Evolutionary conservation across 2,797 vertebrate species (phyloP).

Genomic region (Rachycentron canadum): DNA sequence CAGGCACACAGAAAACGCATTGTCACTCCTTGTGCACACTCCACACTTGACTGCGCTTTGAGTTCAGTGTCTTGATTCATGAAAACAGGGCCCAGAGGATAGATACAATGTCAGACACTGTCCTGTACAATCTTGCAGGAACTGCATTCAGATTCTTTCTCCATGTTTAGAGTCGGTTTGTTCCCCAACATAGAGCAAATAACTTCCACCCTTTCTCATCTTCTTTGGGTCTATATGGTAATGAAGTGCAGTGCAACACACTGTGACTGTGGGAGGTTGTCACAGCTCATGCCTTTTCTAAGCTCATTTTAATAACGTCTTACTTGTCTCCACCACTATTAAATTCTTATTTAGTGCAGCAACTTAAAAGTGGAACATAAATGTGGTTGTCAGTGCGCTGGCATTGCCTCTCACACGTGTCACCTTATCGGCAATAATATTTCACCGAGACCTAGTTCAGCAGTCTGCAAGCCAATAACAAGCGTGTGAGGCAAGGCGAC

Average conservation of each 20-base stretch:
- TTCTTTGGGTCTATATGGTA: conserved; percentile 40
- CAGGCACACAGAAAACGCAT: not conserved
- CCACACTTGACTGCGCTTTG: conserved; percentile 22
- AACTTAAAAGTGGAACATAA: conserved; percentile 22
- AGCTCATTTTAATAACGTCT: conserved; percentile 45
- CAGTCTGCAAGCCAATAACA: conserved; percentile 3
- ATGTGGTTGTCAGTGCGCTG: conserved; percentile 10
- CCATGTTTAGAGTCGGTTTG: conserved; percentile 31
- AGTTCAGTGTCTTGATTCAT: conserved; percentile 8
- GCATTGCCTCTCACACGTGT: conserved; percentile 8
- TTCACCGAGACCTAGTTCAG: conserved; percentile 7
- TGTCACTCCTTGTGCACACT: not conserved
- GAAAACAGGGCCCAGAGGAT: conserved; percentile 18
- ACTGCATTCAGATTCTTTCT: conserved; percentile 6
- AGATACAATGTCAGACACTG: conserved; percentile 19
- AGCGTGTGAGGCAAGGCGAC: not conserved
- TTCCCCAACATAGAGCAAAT: conserved; percentile 29
- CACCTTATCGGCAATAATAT: conserved; percentile 28
- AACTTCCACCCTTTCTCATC: conserved; percentile 18
- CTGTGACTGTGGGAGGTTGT: conserved; percentile 38
- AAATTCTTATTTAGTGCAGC: conserved; percentile 29
- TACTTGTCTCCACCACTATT: conserved; percentile 12
- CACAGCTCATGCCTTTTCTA: conserved; percentile 12
- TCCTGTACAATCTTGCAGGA: conserved; percentile 4
- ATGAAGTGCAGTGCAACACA: conserved; percentile 37